Evolutionary conservation across 1,140 invertebrate species (phyloP), one percentile per base, ranked within the genome.

Genomic region (Caenorhabditis latens): DNA sequence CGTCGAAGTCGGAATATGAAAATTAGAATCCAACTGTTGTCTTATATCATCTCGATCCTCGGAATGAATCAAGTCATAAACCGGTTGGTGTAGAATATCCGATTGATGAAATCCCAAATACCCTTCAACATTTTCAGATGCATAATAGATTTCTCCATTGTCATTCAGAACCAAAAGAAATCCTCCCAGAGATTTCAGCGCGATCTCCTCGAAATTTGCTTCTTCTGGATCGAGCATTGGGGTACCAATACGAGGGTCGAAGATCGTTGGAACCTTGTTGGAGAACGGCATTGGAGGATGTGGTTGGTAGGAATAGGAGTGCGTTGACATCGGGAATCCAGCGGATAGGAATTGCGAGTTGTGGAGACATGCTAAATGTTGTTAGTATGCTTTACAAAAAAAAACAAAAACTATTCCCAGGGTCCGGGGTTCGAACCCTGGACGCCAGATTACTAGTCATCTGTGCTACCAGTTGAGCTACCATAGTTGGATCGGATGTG

Each of bases 81-180:
- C 97, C 88, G 96, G 98, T 93, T 99, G 98, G 93, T 99, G 98
- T 61, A 99, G 97, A 89, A 99, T 98, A 93, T 99, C 98, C 87
- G 97, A 99, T 97, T 99, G 98, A 95, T 99, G 98, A 95, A 99
- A 99, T 92, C 98, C 98, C 90, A 99, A 95, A 94, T 99, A 99
- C 93, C 96, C 97, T 95, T 99, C 98, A 93, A 99, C 98, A 93
- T 96, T 98, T 94, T 98, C 96, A 65, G 97, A 99, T 61, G 97
- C 97, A 94, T 98, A 99, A 94, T 99, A 99, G 32, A 99, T 97
- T 94, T 99, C 98, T 84, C 97, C 97, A 93, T 99, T 97, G 94
- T 97, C 98, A 83, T 97, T 98, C 82, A 99, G 94, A 92, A 99
- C 98, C 94, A 99, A 96, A 92, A 99, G 95, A 94, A 99, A 99